These are phyloP conservation scores for Mechanitis messenoides DNA, from an alignment of 2,888 invertebrate genomes.

Conservation along the genomic window DNA sequence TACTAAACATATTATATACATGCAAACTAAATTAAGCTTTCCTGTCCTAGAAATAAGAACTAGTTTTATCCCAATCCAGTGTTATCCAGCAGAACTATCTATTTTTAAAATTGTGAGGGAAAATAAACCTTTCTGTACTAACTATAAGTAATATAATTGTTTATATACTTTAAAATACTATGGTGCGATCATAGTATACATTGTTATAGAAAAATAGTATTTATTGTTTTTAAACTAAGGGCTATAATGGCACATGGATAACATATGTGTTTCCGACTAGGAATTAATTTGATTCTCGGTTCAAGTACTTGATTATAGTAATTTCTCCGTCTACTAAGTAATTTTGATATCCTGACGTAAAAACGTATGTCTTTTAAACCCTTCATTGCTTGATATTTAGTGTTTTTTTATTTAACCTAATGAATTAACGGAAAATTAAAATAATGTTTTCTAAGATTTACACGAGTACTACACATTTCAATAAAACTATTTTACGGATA, in stretches of 20 bases:
- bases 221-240: neutral
- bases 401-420: neutral
- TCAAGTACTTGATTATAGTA: conserved; percentile 3
- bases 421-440: neutral
- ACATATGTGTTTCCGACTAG: conserved; percentile 4
- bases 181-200: neutral
- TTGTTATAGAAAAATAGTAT: conserved; percentile 1
- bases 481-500: no score
- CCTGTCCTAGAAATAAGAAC: neutral
- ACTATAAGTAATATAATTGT: neutral
- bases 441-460: no score
- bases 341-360: conserved; percentile 1
- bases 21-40: neutral
- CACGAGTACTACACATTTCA: no score
- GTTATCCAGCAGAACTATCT: conserved; percentile 4
- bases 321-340: conserved; percentile 6
- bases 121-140: neutral
- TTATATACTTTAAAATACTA: neutral
- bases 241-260: neutral
- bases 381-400: neutral
- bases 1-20: conserved; percentile 5
- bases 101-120: neutral
- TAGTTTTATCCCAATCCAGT: neutral
- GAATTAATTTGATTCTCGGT: conserved; percentile 7
- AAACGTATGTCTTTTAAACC: neutral